These are phyloP conservation scores for Ia io DNA, from an alignment of 2,113 vertebrate genomes.

Conservation along the genomic window DNA sequence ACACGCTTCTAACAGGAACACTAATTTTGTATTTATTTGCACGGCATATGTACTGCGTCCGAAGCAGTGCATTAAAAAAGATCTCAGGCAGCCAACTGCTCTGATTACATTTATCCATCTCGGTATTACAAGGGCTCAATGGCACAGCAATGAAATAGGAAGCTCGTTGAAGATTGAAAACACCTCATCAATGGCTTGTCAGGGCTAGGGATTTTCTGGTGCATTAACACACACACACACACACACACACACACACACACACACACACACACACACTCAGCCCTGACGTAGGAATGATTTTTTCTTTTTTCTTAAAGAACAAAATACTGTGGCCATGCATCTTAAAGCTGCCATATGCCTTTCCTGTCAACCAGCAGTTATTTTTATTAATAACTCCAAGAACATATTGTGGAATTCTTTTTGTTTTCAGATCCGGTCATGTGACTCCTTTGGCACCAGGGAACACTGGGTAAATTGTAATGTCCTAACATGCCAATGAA, in stretches of 20 bases:
- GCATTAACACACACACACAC: not conserved
- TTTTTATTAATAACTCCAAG: slow-evolving; percentile 76
- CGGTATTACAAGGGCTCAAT: slow-evolving; percentile 69
- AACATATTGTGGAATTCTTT: slow-evolving; percentile 74
- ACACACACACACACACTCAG: not conserved
- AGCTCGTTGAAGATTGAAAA: slow-evolving; percentile 46
- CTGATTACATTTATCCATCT: slow-evolving; percentile 77
- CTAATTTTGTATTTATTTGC: slow-evolving; percentile 83
- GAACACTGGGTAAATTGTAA: slow-evolving; percentile 81
- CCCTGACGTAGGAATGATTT: slow-evolving; percentile 1
- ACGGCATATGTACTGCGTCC: slow-evolving; percentile 81
- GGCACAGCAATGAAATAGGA: slow-evolving; percentile 60
- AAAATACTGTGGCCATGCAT: slow-evolving; percentile 57
- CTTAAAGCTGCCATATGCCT: slow-evolving; percentile 63
- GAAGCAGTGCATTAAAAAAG: slow-evolving; percentile 79
- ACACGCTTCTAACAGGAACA: slow-evolving; percentile 80
- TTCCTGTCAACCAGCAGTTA: slow-evolving; percentile 63
- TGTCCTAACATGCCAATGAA: slow-evolving; percentile 74
- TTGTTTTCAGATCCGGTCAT: slow-evolving; percentile 74
- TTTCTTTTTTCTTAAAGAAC: not conserved
- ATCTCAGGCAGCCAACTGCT: slow-evolving; percentile 76
- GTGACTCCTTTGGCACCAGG: slow-evolving; percentile 73
- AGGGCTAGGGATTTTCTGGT: not conserved
- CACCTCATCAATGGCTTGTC: slow-evolving; percentile 39
- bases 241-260: not conserved